These are phyloP conservation scores for Anniella stebbinsi DNA, from an alignment of 2,797 vertebrate species.

Conservation along the genomic window DNA sequence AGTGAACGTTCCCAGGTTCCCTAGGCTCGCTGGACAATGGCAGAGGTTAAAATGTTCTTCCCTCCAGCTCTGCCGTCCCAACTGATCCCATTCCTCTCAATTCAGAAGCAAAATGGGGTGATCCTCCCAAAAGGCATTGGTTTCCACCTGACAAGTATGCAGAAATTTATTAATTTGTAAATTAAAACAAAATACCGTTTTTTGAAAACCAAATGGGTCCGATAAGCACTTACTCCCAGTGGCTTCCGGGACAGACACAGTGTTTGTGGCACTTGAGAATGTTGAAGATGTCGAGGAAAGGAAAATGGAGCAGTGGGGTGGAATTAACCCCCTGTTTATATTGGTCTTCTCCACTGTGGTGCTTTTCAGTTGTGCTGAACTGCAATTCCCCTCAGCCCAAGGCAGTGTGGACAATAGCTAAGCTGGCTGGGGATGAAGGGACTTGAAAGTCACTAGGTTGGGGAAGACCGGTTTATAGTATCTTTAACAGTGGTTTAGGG, in stretches of 20 bases:
- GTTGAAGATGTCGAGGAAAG: neutral
- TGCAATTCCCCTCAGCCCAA: too few relatives aligned
- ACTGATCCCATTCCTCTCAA: neutral
- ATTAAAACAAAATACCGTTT: neutral
- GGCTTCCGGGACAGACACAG: neutral
- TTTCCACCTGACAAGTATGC: neutral
- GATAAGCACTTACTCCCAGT: neutral
- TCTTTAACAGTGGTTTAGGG: neutral
- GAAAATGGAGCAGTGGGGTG: neutral
- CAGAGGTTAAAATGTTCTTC: neutral
- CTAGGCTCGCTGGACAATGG: neutral
- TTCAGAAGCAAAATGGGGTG: neutral
- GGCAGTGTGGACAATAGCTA: too few relatives aligned
- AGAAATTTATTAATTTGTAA: neutral
- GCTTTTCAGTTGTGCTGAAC: neutral
- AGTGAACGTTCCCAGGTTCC: neutral
- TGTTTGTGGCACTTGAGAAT: neutral
- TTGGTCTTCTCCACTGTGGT: neutral
- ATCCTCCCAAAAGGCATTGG: neutral
- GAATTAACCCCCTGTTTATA: neutral
- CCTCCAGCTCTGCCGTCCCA: neutral
- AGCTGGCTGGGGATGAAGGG: neutral
- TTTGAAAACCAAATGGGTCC: neutral
- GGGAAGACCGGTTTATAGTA: neutral
- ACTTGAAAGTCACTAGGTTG: neutral